Base-by-base conservation (phyloP, 2,113 vertebrate genomes). In the Pelusios castaneus region DNA sequence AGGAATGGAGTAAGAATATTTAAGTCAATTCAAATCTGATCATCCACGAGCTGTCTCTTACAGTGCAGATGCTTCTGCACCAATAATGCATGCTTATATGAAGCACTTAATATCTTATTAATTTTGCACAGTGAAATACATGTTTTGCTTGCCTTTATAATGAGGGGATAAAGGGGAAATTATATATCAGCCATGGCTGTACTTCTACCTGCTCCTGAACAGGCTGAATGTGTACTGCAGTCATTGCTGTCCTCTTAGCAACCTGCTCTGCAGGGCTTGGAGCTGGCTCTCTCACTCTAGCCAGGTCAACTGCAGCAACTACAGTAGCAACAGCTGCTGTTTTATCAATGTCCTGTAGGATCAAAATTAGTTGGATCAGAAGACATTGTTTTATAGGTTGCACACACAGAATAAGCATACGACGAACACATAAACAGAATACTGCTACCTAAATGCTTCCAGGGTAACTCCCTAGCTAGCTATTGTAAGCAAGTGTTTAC, bases 281-380 rank as follows among this genome's bases (percentile, higher is more conserved):
- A 88, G 92, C 96, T 96, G 98, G 98, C 95, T 98, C 98, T 97
- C 98, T 98, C 97, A 98, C 97, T 97, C 99, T 98, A 97, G 99
- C 98, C 97, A 99, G 97, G 95, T 99, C 99, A 98, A 99, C 99
- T 84, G 99, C 99, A 95, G 98, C 98, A 96, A 99, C 98, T 83
- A 99, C 98, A 0, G 98, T 99, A 75, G 98, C 99, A 95, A 99
- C 97, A 94, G 99, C 98, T 97, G 97, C 97, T 82, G 98, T 98
- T 98, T 98, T 99, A 77, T 98, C 98, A 82, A 96, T 97, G 95
- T 97, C 98, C 94, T 98, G 97, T 96, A 97, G 98, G 96, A 97
- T 97, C 98, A 98, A 97, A 92, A 97, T 97, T 82, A 90, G 89
- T 94, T 91, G 95, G 47, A 97, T 89, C 85, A 96, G 97, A 96